Evolutionary conservation across 2,888 invertebrate species (phyloP).

Genomic region (Arrhopalites spinosus): DNA sequence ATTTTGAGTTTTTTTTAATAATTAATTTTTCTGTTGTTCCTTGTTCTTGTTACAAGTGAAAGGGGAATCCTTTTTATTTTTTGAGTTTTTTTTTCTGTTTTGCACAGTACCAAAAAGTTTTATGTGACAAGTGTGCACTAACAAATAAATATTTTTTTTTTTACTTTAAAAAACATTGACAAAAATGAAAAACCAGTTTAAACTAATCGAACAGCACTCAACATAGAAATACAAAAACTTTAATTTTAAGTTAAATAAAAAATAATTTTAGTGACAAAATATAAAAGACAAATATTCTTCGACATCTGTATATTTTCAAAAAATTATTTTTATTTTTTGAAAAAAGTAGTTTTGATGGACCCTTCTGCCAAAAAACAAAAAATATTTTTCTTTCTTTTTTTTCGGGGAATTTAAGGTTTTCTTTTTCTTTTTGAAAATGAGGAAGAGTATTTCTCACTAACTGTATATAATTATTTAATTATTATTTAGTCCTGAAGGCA

Average conservation of each 20-base stretch:
- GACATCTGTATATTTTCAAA: not conserved
- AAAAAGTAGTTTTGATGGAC: not conserved
- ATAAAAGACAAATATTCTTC: too few species aligned
- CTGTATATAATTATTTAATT: constrained; percentile 14
- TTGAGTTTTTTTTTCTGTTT: too few species aligned
- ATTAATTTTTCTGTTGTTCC: constrained; percentile 8
- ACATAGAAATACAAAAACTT: not conserved
- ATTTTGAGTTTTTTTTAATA: not conserved
- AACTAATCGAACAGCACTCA: not conserved
- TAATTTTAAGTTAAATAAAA: not conserved
- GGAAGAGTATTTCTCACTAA: not conserved
- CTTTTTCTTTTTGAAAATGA: not conserved
- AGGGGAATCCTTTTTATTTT: constrained; percentile 32
- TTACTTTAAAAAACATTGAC: not conserved
- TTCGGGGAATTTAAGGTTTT: not conserved
- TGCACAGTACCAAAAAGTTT: constrained; percentile 19
- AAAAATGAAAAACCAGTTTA: not conserved
- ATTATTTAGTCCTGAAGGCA: constrained; percentile 53
- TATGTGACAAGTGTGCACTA: constrained; percentile 12
- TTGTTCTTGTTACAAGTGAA: constrained; percentile 1
- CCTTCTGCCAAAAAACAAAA: not conserved
- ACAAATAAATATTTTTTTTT: not conserved
- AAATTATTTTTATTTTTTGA: not conserved
- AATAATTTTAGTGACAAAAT: not conserved
- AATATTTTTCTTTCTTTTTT: not conserved